Evolutionary conservation across 2,888 invertebrate genomes (phyloP).

Genomic region (Xiphydria camelus): DNA sequence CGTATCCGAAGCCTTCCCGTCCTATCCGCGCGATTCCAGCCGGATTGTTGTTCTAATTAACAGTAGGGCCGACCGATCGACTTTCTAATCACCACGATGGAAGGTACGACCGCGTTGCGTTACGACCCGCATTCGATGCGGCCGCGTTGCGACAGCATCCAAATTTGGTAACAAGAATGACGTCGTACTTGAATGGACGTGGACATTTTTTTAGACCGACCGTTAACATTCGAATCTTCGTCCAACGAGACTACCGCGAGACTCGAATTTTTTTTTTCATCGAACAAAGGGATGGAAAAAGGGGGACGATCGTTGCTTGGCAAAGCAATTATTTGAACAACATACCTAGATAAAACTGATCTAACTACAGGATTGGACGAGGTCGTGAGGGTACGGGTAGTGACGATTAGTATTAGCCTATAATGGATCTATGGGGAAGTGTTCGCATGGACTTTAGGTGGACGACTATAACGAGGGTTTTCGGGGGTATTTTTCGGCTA

Average conservation of each 20-base stretch:
- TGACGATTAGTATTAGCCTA: constrained; percentile 14
- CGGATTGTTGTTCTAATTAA: background rate
- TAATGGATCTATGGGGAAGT: constrained; percentile 13
- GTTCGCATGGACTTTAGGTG: constrained; percentile 5
- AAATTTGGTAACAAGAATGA: too few species aligned
- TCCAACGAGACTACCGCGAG: too few species aligned
- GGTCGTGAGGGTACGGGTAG: constrained; percentile 11
- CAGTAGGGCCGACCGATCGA: background rate
- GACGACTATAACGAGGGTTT: constrained; percentile 5
- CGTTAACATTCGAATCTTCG: too few species aligned
- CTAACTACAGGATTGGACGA: constrained; percentile 17
- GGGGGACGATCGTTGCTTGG: constrained; percentile 6
- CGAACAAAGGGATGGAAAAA: background rate
- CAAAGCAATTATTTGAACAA: constrained; percentile 10
- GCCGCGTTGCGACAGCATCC: too few species aligned
- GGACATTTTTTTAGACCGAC: too few species aligned
- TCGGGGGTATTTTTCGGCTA: constrained; percentile 14
- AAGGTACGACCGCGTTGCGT: too few species aligned
- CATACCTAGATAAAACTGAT: constrained; percentile 14
- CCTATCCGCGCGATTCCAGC: background rate
- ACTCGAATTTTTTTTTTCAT: background rate
- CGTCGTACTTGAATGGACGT: too few species aligned
- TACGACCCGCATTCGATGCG: too few species aligned
- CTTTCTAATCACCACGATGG: background rate
- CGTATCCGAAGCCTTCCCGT: too few species aligned